These are phyloP conservation scores for Oncopodura yosiiana DNA, from an alignment of 1,140 invertebrate genomes.

Conservation along the genomic window DNA sequence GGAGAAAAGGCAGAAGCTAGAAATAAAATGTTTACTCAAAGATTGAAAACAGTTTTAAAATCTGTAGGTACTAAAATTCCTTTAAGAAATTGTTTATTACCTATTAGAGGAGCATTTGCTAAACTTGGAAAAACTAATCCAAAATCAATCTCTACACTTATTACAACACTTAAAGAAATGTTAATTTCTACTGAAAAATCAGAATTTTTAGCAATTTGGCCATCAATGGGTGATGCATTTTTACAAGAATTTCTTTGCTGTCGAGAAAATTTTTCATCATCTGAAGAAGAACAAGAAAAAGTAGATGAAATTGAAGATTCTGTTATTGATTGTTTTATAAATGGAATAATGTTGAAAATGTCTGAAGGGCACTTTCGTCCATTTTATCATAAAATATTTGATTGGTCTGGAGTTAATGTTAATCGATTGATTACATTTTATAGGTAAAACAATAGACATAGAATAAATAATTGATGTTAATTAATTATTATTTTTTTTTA, in stretches of 20 bases:
- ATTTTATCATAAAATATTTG: conserved; percentile 72
- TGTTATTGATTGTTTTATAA: conserved; percentile 61
- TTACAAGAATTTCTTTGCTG: conserved; percentile 61
- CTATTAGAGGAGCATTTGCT: conserved; percentile 22
- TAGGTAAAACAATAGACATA: conserved; percentile 46
- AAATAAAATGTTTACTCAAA: conserved; percentile 30
- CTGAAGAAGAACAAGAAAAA: conserved; percentile 40
- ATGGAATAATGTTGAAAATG: conserved; percentile 65
- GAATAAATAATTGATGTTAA: no score
- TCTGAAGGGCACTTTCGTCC: conserved; percentile 79
- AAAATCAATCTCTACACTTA: conserved; percentile 2
- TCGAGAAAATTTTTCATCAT: conserved; percentile 48
- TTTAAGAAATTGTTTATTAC: conserved; percentile 19
- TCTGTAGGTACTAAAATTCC: conserved; percentile 25
- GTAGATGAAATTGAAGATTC: conserved; percentile 54
- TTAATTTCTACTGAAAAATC: conserved; percentile 16
- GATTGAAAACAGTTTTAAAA: conserved; percentile 26
- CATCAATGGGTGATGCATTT: conserved; percentile 73
- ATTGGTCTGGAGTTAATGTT: conserved; percentile 56
- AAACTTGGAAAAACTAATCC: not conserved
- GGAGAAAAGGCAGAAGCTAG: conserved; percentile 23
- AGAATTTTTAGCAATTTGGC: conserved; percentile 46
- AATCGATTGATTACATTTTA: conserved; percentile 67
- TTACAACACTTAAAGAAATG: conserved; percentile 24
- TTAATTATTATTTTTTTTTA: conserved; percentile 25